These are phyloP conservation scores for Diogma glabrata DNA, from an alignment of 2,888 invertebrate genomes.

Conservation along the genomic window DNA sequence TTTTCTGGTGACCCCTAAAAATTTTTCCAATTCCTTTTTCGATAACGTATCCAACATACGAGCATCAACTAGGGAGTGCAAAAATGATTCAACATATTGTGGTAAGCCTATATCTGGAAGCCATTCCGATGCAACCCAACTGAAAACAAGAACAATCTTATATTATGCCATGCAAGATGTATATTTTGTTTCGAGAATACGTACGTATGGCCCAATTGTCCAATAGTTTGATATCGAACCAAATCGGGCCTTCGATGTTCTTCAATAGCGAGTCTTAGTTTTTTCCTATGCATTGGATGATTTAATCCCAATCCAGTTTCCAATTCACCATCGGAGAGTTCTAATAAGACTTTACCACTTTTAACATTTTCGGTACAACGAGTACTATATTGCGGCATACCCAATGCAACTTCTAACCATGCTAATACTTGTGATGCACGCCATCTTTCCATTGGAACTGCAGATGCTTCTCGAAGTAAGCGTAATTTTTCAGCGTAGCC, in stretches of 20 bases:
- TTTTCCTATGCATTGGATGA: slow-evolving; percentile 89
- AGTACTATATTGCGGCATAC: slow-evolving; percentile 88
- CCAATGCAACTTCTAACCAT: slow-evolving; percentile 87
- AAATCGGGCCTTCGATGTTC: slow-evolving; percentile 80
- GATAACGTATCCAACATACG: slow-evolving; percentile 85
- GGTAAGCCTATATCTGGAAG: slow-evolving; percentile 81
- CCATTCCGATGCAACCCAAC: slow-evolving; percentile 89
- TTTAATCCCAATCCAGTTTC: slow-evolving; percentile 83
- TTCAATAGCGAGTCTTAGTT: slow-evolving; percentile 84
- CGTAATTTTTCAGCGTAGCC: slow-evolving; percentile 35
- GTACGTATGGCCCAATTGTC: slow-evolving; percentile 68
- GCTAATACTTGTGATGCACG: slow-evolving; percentile 85
- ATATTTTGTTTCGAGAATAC: not conserved
- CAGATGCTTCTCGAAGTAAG: slow-evolving; percentile 65
- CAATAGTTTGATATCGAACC: slow-evolving; percentile 77
- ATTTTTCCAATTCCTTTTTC: slow-evolving; percentile 88
- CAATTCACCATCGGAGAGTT: slow-evolving; percentile 81
- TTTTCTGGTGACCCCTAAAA: slow-evolving; percentile 81
- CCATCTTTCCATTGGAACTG: slow-evolving; percentile 81
- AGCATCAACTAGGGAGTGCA: slow-evolving; percentile 83
- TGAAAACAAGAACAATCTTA: slow-evolving; percentile 7
- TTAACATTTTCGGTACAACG: slow-evolving; percentile 88
- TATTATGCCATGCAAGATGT: not conserved
- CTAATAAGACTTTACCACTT: slow-evolving; percentile 89
- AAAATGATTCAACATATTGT: slow-evolving; percentile 79